phyloP scores from a whole-genome alignment of 2,888 invertebrate genomes.

The Mesochorus sp. region DNA sequence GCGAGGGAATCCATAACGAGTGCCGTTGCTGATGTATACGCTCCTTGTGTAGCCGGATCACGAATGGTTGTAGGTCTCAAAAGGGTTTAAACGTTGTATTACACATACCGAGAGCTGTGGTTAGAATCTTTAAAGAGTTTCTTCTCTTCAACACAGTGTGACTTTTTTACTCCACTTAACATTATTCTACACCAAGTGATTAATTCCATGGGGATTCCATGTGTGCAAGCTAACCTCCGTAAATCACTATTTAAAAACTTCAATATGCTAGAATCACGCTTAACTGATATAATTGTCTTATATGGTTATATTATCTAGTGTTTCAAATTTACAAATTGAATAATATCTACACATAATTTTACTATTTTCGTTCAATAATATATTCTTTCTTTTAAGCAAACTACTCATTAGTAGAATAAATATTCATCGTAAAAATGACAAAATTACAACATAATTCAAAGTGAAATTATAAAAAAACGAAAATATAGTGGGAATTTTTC shows the following conservation, averaged over 20 bases:
- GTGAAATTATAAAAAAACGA: no score
- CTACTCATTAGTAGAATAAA: no score
- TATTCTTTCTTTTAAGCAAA: no score
- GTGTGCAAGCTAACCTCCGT: constrained; percentile 27
- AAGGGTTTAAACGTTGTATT: constrained; percentile 4
- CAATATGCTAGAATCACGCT: background rate
- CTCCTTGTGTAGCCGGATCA: constrained; percentile 3
- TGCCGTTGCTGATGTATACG: background rate
- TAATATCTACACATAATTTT: no score
- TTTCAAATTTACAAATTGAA: no score
- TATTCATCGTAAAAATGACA: no score
- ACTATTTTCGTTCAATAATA: no score
- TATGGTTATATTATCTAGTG: no score
- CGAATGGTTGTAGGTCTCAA: constrained; percentile 43
- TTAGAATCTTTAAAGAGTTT: constrained; percentile 60
- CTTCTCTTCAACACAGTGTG: constrained; percentile 31
- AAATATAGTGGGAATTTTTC: no score
- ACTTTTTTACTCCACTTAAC: constrained; percentile 20
- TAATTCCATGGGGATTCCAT: constrained; percentile 63
- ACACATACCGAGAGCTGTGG: background rate
- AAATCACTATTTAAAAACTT: background rate
- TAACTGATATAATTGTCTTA: no score
- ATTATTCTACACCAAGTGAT: constrained; percentile 55
- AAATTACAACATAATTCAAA: no score
- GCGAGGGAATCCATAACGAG: constrained; percentile 21